Base-by-base conservation (phyloP, 2,113 vertebrate species). In the Mustela nigripes region DNA sequence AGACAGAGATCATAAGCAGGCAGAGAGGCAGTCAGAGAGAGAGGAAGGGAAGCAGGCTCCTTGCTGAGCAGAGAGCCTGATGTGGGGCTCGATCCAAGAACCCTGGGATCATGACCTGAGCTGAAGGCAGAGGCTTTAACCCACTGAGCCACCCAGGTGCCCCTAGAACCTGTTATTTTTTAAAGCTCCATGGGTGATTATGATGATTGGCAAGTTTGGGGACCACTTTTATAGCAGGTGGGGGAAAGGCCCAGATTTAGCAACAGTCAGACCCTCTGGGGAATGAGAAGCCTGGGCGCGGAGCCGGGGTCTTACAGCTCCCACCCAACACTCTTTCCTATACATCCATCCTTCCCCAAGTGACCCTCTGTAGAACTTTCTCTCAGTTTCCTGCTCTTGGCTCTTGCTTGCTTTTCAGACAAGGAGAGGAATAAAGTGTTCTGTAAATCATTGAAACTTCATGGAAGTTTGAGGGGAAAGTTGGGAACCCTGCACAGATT, bases 221-320 rank as follows among this genome's bases (percentile, higher is more conserved):
- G 50, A 7, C 56, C 5, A 36, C 19, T 95, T 63, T 67, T 33
- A 24, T 21, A 39, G 45, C 71, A 58, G 58, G 26, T 11, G 28
- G 1, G 85, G 36, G 42, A 67, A 36, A 42, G 28, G 53, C 45
- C 26, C 42, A 9, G 39, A 50, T 3, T 1, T 36, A 24, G 18
- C 50, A 14, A 14, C 1, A 11, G 53, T 1, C 22, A 21, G 18
- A 7, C 21, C 6, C 8, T 26, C 26, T 4, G 7, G 50, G 31
- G 42, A 4, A 11, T 21, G 24, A 22, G 0, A 1, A 39, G 36
- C n/a, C 1, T 28, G 28, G 33, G 16, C 10, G 4, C 19, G 9
- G 15, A 50, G 62, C 39, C 60, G 31, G 11, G 4, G 39, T 22
- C 56, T n/a, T 2, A 31, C 31, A 19, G 28, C n/a, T 18, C 19